Evolutionary conservation across 2,113 vertebrate species (phyloP).

Genomic region (Alethe diademata): DNA sequence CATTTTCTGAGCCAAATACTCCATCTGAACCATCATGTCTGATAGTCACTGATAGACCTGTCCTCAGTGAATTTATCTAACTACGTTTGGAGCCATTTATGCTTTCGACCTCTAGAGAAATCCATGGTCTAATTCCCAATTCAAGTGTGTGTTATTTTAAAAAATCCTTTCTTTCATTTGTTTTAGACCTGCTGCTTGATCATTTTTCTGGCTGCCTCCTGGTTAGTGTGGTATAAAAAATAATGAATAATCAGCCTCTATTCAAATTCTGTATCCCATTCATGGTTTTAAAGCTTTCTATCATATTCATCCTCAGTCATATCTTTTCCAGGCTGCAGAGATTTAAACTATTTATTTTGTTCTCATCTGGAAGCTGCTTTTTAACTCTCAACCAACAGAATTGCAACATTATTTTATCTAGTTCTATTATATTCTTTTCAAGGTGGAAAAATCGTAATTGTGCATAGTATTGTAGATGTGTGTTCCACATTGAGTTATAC

Average conservation of each 20-base stretch:
- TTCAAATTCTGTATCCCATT: constrained; percentile 16
- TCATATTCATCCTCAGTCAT: not conserved
- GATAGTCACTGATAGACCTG: not conserved
- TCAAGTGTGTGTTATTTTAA: not conserved
- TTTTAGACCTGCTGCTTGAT: constrained; percentile 38
- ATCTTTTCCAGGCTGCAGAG: constrained; percentile 1
- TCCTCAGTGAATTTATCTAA: not conserved
- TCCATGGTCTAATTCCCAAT: not conserved
- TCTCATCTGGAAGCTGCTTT: constrained; percentile 10
- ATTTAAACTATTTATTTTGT: constrained; percentile 17
- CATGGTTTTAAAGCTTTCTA: constrained; percentile 2
- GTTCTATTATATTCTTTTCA: constrained; percentile 4
- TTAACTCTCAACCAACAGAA: not conserved
- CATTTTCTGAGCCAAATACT: not conserved
- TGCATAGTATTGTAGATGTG: not conserved
- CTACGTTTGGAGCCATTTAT: not conserved
- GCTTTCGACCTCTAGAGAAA: constrained; percentile 8
- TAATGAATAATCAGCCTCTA: constrained; percentile 21
- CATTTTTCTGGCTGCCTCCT: not conserved
- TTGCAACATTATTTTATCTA: not conserved
- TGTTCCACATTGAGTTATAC: not conserved
- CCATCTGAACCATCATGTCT: not conserved
- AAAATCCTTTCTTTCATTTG: not conserved
- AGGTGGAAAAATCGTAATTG: not conserved
- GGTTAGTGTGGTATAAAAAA: not conserved